These are phyloP conservation scores for Enteromius afrohamiltoni DNA, from an alignment of 2,797 vertebrate genomes.

Conservation along the genomic window DNA sequence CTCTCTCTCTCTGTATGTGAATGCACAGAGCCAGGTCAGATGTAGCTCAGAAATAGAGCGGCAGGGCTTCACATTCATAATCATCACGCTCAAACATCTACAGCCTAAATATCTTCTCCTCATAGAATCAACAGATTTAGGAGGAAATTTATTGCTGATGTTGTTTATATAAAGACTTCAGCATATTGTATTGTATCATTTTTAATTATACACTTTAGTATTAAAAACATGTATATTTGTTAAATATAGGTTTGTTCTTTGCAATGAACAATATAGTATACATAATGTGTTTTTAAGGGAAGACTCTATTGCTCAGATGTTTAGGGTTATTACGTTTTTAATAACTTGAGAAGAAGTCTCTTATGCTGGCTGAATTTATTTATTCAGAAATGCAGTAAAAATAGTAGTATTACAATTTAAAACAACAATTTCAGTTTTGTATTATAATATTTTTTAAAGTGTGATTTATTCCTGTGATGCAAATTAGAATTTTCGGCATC, in stretches of 20 bases:
- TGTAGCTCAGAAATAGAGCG: conserved; percentile 37
- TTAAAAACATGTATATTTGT: not conserved
- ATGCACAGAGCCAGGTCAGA: conserved; percentile 33
- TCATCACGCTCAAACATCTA: not conserved
- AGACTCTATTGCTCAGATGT: not conserved
- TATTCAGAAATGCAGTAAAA: not conserved
- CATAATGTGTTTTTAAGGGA: not conserved
- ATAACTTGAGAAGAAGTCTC: not conserved
- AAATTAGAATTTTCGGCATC: not conserved
- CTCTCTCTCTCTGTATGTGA: conserved; percentile 22
- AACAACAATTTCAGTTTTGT: not conserved
- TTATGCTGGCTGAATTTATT: not conserved
- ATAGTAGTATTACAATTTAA: not conserved
- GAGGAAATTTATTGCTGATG: not conserved
- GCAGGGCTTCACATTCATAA: conserved; percentile 10
- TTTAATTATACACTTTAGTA: not conserved
- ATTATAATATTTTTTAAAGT: not conserved
- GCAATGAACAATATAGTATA: not conserved
- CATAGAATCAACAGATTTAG: conserved; percentile 2
- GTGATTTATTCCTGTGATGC: not conserved
- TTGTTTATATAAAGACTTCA: not conserved
- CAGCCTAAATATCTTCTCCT: not conserved
- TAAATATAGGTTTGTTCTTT: not conserved
- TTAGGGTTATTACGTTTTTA: not conserved
- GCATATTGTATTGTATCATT: not conserved